phyloP scores from a whole-genome alignment of 1,140 invertebrate genomes.

The Venturia canescens region DNA sequence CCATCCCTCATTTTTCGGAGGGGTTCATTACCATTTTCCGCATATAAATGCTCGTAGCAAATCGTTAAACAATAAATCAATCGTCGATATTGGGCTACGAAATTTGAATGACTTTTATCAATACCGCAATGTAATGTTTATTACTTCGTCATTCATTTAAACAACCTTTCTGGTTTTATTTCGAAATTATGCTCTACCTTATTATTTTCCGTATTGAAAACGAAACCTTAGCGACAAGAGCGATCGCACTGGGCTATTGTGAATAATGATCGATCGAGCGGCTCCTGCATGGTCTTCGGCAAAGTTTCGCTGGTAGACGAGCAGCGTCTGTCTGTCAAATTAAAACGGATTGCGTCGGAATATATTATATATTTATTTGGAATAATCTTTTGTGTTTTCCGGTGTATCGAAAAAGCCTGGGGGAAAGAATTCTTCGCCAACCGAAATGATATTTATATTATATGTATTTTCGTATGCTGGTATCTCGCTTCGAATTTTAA shows the following conservation, averaged over 20 bases:
- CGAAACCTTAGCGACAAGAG: not conserved
- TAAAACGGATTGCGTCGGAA: not conserved
- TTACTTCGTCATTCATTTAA: too few relatives aligned
- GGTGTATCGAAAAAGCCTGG: not conserved
- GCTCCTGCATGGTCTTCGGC: not conserved
- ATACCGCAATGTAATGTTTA: too few relatives aligned
- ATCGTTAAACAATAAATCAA: too few relatives aligned
- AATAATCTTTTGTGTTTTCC: not conserved
- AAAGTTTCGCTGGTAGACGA: not conserved
- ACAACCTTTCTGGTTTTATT: too few relatives aligned
- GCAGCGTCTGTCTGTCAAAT: not conserved
- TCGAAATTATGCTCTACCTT: too few relatives aligned
- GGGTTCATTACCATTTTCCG: too few relatives aligned
- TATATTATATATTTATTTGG: not conserved
- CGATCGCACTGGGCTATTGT: slow-evolving; percentile 32
- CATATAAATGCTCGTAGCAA: too few relatives aligned
- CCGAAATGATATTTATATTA: not conserved
- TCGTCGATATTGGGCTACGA: too few relatives aligned
- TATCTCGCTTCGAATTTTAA: slow-evolving; percentile 76
- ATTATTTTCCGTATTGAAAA: too few relatives aligned
- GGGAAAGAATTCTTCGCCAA: not conserved
- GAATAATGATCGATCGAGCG: slow-evolving; percentile 33
- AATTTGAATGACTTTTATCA: too few relatives aligned
- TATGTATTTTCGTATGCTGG: slow-evolving; percentile 59
- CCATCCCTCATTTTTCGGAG: too few relatives aligned